Conservation (phyloP, 2,888 invertebrate species). For the Serrognathus titanus region DNA sequence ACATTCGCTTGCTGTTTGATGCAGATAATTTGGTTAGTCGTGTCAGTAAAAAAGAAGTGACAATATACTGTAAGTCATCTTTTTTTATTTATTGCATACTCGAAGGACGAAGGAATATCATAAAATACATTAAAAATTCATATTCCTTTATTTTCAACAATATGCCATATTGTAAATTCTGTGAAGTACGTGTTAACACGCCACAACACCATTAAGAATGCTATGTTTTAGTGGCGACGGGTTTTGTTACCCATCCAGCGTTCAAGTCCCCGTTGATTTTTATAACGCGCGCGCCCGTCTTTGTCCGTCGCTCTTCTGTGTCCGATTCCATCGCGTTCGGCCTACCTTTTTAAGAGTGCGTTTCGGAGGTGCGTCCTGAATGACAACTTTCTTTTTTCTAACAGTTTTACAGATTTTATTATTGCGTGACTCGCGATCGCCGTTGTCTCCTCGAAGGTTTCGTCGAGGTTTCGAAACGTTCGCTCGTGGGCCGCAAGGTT, state of each 20-base stretch:
- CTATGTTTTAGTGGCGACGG: constrained; percentile 19
- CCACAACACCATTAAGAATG: constrained; percentile 33
- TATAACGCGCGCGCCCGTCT: constrained; percentile 4
- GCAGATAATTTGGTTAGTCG: too few species aligned
- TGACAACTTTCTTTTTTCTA: neutral
- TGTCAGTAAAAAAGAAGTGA: too few species aligned
- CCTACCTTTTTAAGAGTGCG: neutral
- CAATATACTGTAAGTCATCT: too few species aligned
- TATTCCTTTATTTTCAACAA: constrained; percentile 1
- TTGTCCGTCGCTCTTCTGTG: constrained; percentile 13
- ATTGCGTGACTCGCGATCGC: neutral
- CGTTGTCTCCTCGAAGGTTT: neutral
- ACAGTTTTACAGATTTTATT: neutral
- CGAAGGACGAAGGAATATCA: neutral
- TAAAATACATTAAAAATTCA: neutral
- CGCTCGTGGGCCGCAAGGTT: constrained; percentile 2
- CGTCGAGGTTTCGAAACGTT: neutral
- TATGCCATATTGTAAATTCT: constrained; percentile 24
- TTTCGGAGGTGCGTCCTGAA: neutral
- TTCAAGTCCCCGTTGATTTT: constrained; percentile 28
- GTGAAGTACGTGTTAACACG: constrained; percentile 35
- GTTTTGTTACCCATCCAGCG: constrained; percentile 28
- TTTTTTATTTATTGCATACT: neutral
- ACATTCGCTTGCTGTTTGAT: too few species aligned
- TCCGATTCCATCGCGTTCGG: neutral